Evolutionary conservation across 2,888 invertebrate genomes (phyloP), one percentile per base, ranked within the genome.

Genomic region (Polydrusus tereticollis): DNA sequence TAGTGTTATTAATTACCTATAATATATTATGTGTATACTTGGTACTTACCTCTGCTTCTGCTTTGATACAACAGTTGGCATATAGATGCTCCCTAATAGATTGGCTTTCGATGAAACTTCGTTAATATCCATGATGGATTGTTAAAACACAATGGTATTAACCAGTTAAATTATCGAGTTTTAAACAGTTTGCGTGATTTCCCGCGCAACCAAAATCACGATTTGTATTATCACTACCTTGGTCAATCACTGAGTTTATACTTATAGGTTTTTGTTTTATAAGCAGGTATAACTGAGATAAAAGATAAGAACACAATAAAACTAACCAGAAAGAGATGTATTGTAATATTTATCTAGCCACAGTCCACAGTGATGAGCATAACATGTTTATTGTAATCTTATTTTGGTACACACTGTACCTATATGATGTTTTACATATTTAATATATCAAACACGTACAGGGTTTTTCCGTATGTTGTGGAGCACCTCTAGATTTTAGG

Each of bases 91-190:
- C n/a, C 68, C 62, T 16, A 68, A 41, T 4, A 68, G 41, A 18
- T 68, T 62, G 52, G 60, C 62, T 29, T 59, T 68, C 21, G 68
- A 68, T 2, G 60, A 60, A 14, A 60, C 38, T 12, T 68, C 68
- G 8, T 36, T 20, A 7, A 68, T 14, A 52, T 60, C 52, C 68
- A 68, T 68, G 12, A 16, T 29, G n/a, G 33, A 29, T 29, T 18
- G 5, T 16, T 7, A 55, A 55, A 47, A 47, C 47, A 5, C 8
- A 47, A 47, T 23, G 2, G 23, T 5, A 21, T 4, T n/a, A 21
- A 47, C 12, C 10, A 47, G 1, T 21, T 23, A 12, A 21, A 1
- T 47, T n/a, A 0, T n/a, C 21, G n/a, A 21, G 20, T n/a, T 47
- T 2, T 21, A 21, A 23, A 23, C 47, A 3, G 10, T 10, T 47